These are phyloP conservation scores for Eueides isabella DNA, from an alignment of 1,140 invertebrate genomes.

Conservation along the genomic window DNA sequence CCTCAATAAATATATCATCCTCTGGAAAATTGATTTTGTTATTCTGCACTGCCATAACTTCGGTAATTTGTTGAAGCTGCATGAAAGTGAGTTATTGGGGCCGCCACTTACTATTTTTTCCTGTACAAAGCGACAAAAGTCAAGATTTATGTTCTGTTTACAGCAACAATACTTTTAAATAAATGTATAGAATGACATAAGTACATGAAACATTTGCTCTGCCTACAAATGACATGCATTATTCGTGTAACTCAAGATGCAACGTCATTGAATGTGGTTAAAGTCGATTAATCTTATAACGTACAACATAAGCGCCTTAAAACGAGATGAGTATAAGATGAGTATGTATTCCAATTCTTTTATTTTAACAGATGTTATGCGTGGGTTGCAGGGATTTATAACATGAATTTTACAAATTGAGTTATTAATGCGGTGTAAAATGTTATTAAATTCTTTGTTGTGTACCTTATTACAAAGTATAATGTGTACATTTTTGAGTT, in stretches of 20 bases:
- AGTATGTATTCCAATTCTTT: constrained; percentile 44
- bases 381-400: constrained; percentile 40
- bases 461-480: not conserved
- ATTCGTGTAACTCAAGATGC: constrained; percentile 46
- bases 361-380: constrained; percentile 35
- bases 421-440: constrained; percentile 16
- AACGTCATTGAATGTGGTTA: constrained; percentile 42
- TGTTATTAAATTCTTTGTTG: not conserved
- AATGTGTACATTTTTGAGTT: not conserved
- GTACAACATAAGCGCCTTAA: constrained; percentile 40
- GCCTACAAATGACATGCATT: constrained; percentile 47
- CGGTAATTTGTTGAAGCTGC: constrained; percentile 37
- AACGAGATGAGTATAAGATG: constrained; percentile 19
- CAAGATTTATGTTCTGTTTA: constrained; percentile 58
- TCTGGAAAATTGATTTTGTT: constrained; percentile 29
- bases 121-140: constrained; percentile 36
- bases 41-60: constrained; percentile 31
- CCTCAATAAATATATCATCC: constrained; percentile 14
- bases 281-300: constrained; percentile 48
- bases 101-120: constrained; percentile 38
- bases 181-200: constrained; percentile 14
- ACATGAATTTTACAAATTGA: constrained; percentile 30
- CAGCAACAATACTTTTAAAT: constrained; percentile 42
- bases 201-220: constrained; percentile 38
- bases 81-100: constrained; percentile 36